Evolutionary conservation across 2,113 vertebrate species (phyloP).

Genomic region (Macaca mulatta): DNA sequence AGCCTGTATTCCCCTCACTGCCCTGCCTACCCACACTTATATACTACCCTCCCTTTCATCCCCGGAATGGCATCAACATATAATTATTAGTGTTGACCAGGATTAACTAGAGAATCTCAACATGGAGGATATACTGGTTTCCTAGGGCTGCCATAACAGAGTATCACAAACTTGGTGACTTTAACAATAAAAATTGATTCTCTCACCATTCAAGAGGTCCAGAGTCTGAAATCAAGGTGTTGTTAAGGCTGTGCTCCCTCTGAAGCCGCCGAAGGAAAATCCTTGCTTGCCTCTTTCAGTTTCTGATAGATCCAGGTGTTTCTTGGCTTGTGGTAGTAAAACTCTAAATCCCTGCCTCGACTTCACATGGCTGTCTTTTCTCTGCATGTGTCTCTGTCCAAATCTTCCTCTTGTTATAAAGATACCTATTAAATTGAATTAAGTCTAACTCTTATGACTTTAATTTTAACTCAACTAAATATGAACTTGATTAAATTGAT

Average conservation of each 20-base stretch:
- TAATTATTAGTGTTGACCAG: neutral
- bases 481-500: neutral
- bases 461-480: neutral
- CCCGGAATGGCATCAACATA: neutral
- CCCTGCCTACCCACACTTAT: neutral
- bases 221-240: neutral
- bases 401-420: neutral
- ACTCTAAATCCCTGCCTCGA: neutral
- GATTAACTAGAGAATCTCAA: neutral
- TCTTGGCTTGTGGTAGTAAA: neutral
- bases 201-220: neutral
- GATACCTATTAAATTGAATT: neutral
- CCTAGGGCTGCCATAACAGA: neutral
- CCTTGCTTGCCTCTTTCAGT: neutral
- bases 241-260: neutral
- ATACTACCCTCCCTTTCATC: neutral
- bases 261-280: neutral
- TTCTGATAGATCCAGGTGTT: neutral
- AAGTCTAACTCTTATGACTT: neutral
- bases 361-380: neutral
- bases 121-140: neutral
- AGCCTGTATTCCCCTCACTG: neutral
- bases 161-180: neutral
- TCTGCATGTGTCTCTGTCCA: neutral
- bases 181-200: neutral